Conservation (phyloP, 2,797 vertebrate species). For the Cygnus olor region DNA sequence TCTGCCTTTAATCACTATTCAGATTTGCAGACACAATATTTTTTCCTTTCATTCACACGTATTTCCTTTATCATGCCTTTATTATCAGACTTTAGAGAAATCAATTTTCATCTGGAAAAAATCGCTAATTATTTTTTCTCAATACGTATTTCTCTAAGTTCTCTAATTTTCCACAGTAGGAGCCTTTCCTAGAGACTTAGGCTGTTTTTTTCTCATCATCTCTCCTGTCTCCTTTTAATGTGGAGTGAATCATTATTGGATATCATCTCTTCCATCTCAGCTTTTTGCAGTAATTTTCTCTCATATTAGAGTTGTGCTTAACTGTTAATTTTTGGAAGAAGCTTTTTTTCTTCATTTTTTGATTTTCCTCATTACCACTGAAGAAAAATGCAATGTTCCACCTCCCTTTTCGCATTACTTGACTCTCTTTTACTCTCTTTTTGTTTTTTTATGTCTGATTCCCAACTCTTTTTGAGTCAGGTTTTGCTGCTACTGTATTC, state of each 20-base stretch:
- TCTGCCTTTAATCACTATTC: neutral
- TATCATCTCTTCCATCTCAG: neutral
- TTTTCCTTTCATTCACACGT: neutral
- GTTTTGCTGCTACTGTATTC: neutral
- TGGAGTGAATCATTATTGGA: neutral
- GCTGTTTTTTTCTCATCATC: neutral
- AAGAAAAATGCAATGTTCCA: neutral
- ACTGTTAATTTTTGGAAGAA: neutral
- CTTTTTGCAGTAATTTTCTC: neutral
- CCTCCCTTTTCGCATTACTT: neutral
- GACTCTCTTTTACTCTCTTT: neutral
- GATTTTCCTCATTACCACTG: neutral
- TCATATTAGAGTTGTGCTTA: neutral
- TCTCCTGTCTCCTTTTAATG: neutral
- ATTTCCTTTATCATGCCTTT: neutral
- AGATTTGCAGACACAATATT: neutral
- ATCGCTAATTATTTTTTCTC: neutral
- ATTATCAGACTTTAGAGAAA: neutral
- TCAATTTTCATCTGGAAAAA: neutral
- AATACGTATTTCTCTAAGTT: neutral
- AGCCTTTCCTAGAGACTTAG: neutral
- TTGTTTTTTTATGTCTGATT: neutral
- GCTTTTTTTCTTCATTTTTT: neutral
- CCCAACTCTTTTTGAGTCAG: neutral
- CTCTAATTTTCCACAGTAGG: neutral